Base-by-base conservation (phyloP, 2,888 invertebrate species). In the Xylota segnis region DNA sequence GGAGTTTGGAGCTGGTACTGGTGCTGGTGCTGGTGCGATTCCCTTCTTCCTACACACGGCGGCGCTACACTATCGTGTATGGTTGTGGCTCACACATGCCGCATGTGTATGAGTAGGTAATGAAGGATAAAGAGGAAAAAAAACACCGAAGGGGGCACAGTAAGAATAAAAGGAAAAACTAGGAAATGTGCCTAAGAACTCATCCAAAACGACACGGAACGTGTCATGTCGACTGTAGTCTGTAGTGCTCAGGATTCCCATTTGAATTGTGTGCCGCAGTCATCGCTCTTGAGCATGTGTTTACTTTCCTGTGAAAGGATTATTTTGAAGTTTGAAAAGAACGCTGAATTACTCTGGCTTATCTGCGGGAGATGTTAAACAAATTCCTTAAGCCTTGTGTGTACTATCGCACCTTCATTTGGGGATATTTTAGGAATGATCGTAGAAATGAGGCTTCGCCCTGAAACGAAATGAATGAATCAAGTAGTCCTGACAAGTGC, bases 131-230 rank as follows among this genome's bases (percentile, higher is more conserved):
- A 50, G 16, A 79, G 50, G 68, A 43, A 58, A 66, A 4, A 34
- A 50, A 14, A 58, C n/a, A n/a, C 23, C 23, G 9, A 29, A n/a
- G 18, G 12, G 18, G 3, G n/a, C 58, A 18, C 16, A 59, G 9
- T 16, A 45, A 34, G 54, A 68, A 74, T 23, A 70, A 56, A 77
- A 32, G 16, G 23, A 65, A 40, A 71, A 84, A 75, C 78, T 84
- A 84, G 81, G 75, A 84, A 75, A 56, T 84, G 71, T 66, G 71
- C 75, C 79, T 40, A 81, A 71, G 79, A 84, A 84, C 79, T 74
- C 65, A 75, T 71, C 65, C 70, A 66, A 75, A 79, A 63, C 47
- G 65, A 70, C 65, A 65, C 52, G 63, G 75, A 65, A 79, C 63
- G 52, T 84, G 79, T 54, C 52, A 77, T 79, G 84, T 75, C 75